A percentile compares a stretch with the other conserved stretches of the same genome.
These are phyloP conservation scores for Pegoplata infirma DNA, from an alignment of 2,888 invertebrate species.

Conservation along the genomic window DNA sequence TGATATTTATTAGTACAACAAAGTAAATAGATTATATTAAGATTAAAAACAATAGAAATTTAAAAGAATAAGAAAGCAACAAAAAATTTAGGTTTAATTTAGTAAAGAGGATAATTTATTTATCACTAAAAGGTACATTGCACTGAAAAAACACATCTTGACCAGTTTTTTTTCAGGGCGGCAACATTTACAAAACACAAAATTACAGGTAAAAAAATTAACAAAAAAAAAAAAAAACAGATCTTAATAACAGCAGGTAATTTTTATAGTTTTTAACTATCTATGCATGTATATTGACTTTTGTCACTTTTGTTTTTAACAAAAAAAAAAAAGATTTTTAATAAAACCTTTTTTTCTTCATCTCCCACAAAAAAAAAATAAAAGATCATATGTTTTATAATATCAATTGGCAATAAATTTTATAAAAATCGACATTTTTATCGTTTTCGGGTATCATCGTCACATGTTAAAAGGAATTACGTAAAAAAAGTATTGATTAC, in stretches of 20 bases:
- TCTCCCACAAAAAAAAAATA: constrained; percentile 1
- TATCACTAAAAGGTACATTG: constrained; percentile 60
- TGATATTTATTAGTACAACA: constrained; percentile 50
- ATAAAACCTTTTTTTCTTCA: neutral
- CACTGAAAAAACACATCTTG: neutral
- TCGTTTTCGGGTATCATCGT: constrained; percentile 58
- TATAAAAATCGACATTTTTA: constrained; percentile 73
- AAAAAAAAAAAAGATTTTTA: constrained; percentile 2
- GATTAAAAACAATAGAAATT: constrained; percentile 42
- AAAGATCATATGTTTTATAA: constrained; percentile 54
- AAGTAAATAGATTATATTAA: constrained; percentile 59
- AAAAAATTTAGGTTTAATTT: constrained; percentile 41
- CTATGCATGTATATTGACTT: no score
- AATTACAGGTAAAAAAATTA: constrained; percentile 25
- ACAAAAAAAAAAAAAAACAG: no score
- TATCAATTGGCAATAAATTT: constrained; percentile 71
- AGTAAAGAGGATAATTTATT: constrained; percentile 56
- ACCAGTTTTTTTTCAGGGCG: constrained; percentile 33
- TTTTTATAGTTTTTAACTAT: constrained; percentile 8
- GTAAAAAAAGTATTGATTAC: constrained; percentile 46
- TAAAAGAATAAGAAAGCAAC: neutral
- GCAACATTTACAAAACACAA: constrained; percentile 52
- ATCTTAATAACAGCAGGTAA: constrained; percentile 56
- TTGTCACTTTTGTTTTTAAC: constrained; percentile 59
- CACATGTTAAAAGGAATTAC: constrained; percentile 7